Evolutionary conservation across 2,888 invertebrate species (phyloP).

Genomic region (Euplagia quadripunctaria): DNA sequence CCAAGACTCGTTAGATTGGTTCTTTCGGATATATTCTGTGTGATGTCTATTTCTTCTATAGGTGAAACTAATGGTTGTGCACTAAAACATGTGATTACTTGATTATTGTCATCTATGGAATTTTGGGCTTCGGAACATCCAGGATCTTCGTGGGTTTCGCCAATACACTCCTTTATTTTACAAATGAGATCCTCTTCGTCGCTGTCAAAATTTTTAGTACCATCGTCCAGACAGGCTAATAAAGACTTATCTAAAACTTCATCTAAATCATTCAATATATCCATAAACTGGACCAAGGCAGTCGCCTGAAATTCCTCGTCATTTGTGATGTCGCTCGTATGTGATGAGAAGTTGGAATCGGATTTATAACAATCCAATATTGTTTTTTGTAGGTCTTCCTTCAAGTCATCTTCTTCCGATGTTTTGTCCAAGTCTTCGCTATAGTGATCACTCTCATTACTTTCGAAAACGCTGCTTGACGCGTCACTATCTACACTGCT

Average conservation of each 20-base stretch:
- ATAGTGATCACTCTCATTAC: constrained; percentile 66
- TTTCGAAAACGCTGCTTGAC: constrained; percentile 72
- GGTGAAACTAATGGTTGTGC: constrained; percentile 58
- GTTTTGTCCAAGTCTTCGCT: constrained; percentile 73
- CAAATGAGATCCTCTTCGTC: constrained; percentile 84
- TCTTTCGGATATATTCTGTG: constrained; percentile 60
- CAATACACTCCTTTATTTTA: constrained; percentile 77
- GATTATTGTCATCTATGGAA: constrained; percentile 77
- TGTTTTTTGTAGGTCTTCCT: constrained; percentile 80
- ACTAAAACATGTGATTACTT: constrained; percentile 71
- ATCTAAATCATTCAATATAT: constrained; percentile 87
- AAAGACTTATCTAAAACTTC: constrained; percentile 87
- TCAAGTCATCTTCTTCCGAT: constrained; percentile 79
- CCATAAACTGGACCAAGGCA: constrained; percentile 84
- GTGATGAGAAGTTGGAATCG: constrained; percentile 81
- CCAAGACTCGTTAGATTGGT: constrained; percentile 61
- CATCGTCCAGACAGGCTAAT: constrained; percentile 79
- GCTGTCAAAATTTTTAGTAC: constrained; percentile 72
- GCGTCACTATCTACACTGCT: constrained; percentile 76
- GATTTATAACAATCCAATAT: constrained; percentile 83
- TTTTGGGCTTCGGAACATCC: constrained; percentile 68
- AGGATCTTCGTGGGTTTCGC: constrained; percentile 60
- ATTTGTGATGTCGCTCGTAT: constrained; percentile 76
- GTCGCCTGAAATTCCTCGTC: constrained; percentile 84
- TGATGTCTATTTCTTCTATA: constrained; percentile 59